Evolutionary conservation across 2,113 vertebrate species (phyloP).

Genomic region (Laterallus jamaicensis): DNA sequence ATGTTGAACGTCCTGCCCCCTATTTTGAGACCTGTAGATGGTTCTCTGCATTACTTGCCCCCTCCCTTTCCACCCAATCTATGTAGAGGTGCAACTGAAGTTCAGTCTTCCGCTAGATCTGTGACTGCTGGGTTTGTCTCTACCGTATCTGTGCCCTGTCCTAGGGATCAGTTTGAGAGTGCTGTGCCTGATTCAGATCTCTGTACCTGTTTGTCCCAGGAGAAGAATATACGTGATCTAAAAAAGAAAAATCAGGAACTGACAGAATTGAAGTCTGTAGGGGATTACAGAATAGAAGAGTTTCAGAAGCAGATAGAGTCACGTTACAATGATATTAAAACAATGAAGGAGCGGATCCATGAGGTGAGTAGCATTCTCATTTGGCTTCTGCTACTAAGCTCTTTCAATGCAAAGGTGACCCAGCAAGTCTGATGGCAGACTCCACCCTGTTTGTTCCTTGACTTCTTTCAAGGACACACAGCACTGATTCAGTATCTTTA

Average conservation of each 20-base stretch:
- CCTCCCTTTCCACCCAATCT: neutral
- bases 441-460: neutral
- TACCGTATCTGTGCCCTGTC: neutral
- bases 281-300: slow-evolving; percentile 85
- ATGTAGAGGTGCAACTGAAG: neutral
- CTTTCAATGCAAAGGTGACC: neutral
- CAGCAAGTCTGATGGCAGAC: neutral
- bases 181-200: neutral
- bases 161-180: neutral
- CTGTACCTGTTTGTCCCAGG: slow-evolving; percentile 71
- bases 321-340: slow-evolving; percentile 81
- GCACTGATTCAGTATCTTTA: neutral
- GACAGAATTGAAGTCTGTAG: slow-evolving; percentile 86
- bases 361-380: slow-evolving; percentile 74
- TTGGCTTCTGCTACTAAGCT: neutral
- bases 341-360: slow-evolving; percentile 82
- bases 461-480: neutral
- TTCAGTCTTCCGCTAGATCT: neutral
- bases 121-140: neutral
- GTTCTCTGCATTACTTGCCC: neutral
- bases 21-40: neutral
- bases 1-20: neutral
- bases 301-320: slow-evolving; percentile 85
- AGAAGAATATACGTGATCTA: slow-evolving; percentile 82
- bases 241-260: slow-evolving; percentile 89